Evolutionary conservation across 2,888 invertebrate species (phyloP), one percentile per base, ranked within the genome.

Genomic region (Campoplex nolae): DNA sequence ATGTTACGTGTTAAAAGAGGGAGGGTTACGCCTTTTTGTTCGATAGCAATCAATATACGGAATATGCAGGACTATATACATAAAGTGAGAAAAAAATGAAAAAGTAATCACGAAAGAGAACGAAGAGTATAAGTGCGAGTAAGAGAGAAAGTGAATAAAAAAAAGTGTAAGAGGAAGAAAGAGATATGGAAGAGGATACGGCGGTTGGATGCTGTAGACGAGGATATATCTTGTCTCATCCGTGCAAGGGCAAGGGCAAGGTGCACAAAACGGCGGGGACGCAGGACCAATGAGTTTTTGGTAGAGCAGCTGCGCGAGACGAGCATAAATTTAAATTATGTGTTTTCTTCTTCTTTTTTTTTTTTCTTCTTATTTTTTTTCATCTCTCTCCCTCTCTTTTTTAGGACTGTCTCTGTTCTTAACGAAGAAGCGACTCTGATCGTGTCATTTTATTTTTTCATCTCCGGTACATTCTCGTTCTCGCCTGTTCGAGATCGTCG

Each of bases 271-370:
- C 62, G 56, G 45, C 16, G 62, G 67, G 35, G 70, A 82, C 75
- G 82, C 71, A 84, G 88, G 88, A 86, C 88, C 89, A 90, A 90
- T 89, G 88, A 88, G 89, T 90, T 91, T 90, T 90, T 90, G 90
- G 89, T 83, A 84, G 89, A 38, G 89, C 90, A 90, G 88, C 90
- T 90, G 91, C 91, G 88, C 88, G 89, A 86, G 75, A 80, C 67
- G 62, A 58, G 74, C 75, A 65, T 71, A 88, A 81, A 86, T 88
- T 89, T 88, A 87, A 88, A 89, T 88, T 87, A 88, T 87, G 89
- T 88, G 68, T 78, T 79, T 75, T 84, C 80, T 85, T 70, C 45
- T 68, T n/a, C 51, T 58, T 56, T 28, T 76, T 51, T 28, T 76
- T 51, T 32, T 76, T 62, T 58, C 75, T 51, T 48, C 62, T 81